Evolutionary conservation across 2,888 invertebrate genomes (phyloP).

Genomic region (Minunthozetes semirufus): DNA sequence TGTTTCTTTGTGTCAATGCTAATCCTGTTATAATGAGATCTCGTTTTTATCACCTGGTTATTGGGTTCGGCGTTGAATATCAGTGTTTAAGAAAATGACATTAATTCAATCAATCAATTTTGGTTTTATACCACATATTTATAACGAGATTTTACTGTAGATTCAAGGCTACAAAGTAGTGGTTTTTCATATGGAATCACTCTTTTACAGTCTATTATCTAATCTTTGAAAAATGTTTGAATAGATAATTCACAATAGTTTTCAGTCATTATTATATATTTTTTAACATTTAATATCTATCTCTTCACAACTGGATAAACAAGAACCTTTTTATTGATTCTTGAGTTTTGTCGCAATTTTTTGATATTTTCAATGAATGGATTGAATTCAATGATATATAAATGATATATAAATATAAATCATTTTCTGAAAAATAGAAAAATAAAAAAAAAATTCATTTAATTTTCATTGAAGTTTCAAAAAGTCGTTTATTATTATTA

Average conservation of each 20-base stretch:
- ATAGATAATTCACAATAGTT: not conserved
- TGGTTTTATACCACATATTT: not conserved
- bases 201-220: not conserved
- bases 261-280: not conserved
- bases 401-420: too few relatives aligned
- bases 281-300: not conserved
- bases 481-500: too few relatives aligned
- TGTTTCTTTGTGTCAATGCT: too few relatives aligned
- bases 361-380: not conserved
- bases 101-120: not conserved
- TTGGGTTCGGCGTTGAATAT: too few relatives aligned
- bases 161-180: not conserved
- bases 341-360: not conserved
- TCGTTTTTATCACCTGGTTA: too few relatives aligned
- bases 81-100: too few relatives aligned
- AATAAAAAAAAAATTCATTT: too few relatives aligned
- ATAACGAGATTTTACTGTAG: not conserved
- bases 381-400: too few relatives aligned
- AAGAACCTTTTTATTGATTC: not conserved
- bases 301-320: not conserved
- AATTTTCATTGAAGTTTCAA: too few relatives aligned
- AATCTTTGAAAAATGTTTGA: not conserved
- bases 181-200: not conserved
- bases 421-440: too few relatives aligned
- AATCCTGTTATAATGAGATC: too few relatives aligned